A percentile compares a stretch with the other conserved stretches of the same genome.
Evolutionary conservation across 2,113 vertebrate species (phyloP).

Genomic region (Physeter macrocephalus): DNA sequence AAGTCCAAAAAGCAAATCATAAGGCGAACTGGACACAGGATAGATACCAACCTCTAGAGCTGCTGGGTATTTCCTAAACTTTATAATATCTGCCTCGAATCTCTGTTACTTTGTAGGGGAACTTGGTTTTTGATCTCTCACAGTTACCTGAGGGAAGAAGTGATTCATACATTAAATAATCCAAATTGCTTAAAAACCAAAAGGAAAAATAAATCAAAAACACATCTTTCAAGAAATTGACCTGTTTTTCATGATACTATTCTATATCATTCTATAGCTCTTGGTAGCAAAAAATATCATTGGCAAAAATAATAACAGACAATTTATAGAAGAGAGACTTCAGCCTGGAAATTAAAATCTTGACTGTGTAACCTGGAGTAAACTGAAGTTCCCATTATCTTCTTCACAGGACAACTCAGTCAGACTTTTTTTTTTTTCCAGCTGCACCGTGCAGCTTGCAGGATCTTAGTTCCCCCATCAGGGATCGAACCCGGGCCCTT

Average conservation of each 20-base stretch:
- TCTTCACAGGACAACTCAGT: not conserved
- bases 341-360: not conserved
- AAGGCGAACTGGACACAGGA: not conserved
- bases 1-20: not conserved
- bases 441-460: not conserved
- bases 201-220: not conserved
- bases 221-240: not conserved
- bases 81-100: not conserved
- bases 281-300: not conserved
- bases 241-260: not conserved
- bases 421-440: not conserved
- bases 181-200: not conserved
- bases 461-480: not conserved
- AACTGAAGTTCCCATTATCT: not conserved
- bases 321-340: not conserved
- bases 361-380: not conserved
- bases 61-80: not conserved
- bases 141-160: not conserved
- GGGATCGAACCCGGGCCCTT: not conserved
- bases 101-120: not conserved
- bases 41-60: not conserved
- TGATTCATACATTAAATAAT: not conserved
- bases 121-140: not conserved
- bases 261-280: not conserved
- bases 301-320: not conserved